Conservation (phyloP, 2,113 vertebrate species). For the Saiga tatarica region DNA sequence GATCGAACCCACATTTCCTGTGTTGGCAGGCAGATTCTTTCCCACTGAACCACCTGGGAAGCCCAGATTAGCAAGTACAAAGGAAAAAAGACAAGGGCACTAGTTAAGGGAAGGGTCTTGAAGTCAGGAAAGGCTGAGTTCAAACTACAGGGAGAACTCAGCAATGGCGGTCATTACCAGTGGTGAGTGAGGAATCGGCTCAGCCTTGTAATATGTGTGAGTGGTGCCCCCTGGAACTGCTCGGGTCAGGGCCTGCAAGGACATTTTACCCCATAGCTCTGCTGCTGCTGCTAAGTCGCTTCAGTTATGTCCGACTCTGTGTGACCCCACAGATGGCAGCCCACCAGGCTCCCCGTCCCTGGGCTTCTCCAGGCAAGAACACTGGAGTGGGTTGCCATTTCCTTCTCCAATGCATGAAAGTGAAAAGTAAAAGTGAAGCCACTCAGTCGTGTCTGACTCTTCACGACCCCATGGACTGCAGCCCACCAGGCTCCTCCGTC, state of each 20-base stretch:
- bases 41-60: background rate
- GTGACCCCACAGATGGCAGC: too few species aligned
- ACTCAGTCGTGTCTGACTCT: too few species aligned
- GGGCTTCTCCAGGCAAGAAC: too few species aligned
- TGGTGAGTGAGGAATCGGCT: rapidly evolving
- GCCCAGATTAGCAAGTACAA: background rate
- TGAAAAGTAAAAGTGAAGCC: too few species aligned
- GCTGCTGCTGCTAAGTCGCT: too few species aligned
- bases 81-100: background rate
- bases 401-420: too few species aligned
- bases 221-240: background rate
- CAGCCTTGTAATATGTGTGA: background rate
- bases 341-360: too few species aligned
- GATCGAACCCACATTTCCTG: background rate
- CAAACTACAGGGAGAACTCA: background rate
- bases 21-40: background rate
- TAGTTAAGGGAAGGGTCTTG: background rate
- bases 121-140: background rate
- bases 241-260: background rate
- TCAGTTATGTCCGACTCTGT: too few species aligned
- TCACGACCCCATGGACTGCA: too few species aligned
- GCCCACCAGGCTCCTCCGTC: too few species aligned
- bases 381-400: too few species aligned
- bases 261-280: background rate
- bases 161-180: too few species aligned